Evolutionary conservation across 1,140 invertebrate genomes (phyloP), one percentile per base, ranked within the genome.

Genomic region (Drosophila lini): DNA sequence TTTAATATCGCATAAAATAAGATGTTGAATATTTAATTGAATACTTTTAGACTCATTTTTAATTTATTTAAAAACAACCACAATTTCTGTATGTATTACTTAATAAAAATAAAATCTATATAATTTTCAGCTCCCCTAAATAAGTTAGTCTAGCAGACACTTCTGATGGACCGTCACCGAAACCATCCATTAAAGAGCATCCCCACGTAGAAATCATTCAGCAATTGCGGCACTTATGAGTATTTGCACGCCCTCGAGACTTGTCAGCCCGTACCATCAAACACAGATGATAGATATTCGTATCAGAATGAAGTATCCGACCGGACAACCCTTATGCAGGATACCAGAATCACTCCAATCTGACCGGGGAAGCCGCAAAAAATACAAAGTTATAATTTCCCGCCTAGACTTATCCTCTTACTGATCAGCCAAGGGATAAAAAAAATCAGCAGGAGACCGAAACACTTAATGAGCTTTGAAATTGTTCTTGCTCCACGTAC

Each of bases 401-500:
- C 44, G 19, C 19, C 68, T 36, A 57, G 55, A 84, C 65, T 61
- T 57, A 65, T 38, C 64, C 36, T 47, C 52, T 64, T 53, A 19
- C 45, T 45, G 50, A 63, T 48, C 53, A 47, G 32, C 42, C 50
- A 40, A 40, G 40, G 61, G 42, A 16, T 19, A 47, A 68, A 16
- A 68, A 16, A 25, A 34, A 40, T 40, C 48, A 53, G 0, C 3
- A 4, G 19, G 9, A 8, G 15, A 45, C 5, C 13, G 6, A 25
- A 34, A 52, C 55, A 85, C 65, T 79, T 58, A 88, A 88, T 90
- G 84, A 89, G 84, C 80, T 88, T 78, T 88, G 80, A 88, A 88
- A 88, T 88, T 89, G 84, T 57, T 47, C 25, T 52, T 32, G 31
- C 16, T 34, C 15, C 22, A 52, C 58, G 53, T 78, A 36, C 44